phyloP scores from a whole-genome alignment of 37 sponge, comb jelly and placozoan genomes.

The Eunapius fragilis region DNA sequence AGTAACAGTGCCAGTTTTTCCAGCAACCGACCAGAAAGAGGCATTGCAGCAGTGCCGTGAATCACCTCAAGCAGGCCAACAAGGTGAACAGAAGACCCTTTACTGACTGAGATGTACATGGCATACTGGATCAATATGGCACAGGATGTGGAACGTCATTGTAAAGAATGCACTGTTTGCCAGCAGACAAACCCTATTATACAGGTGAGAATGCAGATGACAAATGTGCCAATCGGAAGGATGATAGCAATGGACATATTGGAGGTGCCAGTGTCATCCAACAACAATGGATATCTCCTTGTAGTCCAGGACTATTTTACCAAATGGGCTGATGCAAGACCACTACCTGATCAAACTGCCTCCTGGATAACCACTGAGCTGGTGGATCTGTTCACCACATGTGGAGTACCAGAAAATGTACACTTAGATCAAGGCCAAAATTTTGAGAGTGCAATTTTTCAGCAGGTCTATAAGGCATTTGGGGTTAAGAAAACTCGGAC shows the following conservation, averaged over 20 bases:
- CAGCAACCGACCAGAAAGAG: neutral
- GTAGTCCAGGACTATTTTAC: slow-evolving; percentile 75
- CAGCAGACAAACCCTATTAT: slow-evolving; percentile 23
- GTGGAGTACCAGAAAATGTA: slow-evolving; percentile 4
- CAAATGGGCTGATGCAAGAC: slow-evolving; percentile 63
- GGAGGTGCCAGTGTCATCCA: slow-evolving; percentile 1
- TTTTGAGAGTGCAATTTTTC: slow-evolving; percentile 49
- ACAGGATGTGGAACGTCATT: slow-evolving; percentile 33
- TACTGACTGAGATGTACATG: slow-evolving; percentile 14
- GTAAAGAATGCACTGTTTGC: slow-evolving; percentile 44
- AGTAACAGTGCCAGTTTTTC: slow-evolving; percentile 32
- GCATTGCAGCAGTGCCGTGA: slow-evolving; percentile 25
- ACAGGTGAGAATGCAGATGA: slow-evolving; percentile 18
- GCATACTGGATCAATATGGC: slow-evolving; percentile 69
- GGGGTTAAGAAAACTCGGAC: slow-evolving; percentile 49
- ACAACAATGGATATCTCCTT: slow-evolving; percentile 56
- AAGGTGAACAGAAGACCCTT: slow-evolving; percentile 59
- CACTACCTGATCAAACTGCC: slow-evolving; percentile 56
- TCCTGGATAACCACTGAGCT: slow-evolving; percentile 11
- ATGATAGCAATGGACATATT: slow-evolving; percentile 52
- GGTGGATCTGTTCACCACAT: slow-evolving; percentile 19
- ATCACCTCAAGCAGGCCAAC: slow-evolving; percentile 51
- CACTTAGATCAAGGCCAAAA: slow-evolving; percentile 68
- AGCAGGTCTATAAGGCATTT: slow-evolving; percentile 28
- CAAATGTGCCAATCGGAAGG: slow-evolving; percentile 24